Evolutionary conservation across 1,140 invertebrate genomes (phyloP), one percentile per base, ranked within the genome.

Genomic region (Aradophagus sp.): DNA sequence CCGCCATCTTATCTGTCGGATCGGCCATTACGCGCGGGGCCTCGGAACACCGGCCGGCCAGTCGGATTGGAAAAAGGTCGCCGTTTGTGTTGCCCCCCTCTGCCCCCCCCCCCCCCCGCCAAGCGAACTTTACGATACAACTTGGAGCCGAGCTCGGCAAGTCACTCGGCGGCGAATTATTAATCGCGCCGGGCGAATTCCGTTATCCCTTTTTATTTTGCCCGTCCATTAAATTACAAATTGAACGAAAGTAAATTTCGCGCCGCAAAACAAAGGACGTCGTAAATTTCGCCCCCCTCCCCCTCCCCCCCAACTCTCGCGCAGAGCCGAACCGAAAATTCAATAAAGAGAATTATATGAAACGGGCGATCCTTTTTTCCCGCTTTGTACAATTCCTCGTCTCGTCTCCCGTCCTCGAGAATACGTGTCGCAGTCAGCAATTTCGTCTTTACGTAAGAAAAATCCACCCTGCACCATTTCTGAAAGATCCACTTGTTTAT

Each of bases 401-500:
- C 13, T 38, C 19, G 29, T 39, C 29, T 52, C n/a, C 17, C 11
- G 23, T 27, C 13, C 23, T 52, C 13, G 23, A 35, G 23, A 65
- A 41, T 52, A 73, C 47, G 32, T 58, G 63, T 68, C 26, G 35
- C 52, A 53, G 53, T 56, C 44, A 62, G 71, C 65, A 68, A 68
- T 69, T 53, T 68, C 41, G 13, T 34, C 48, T 56, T 56, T 11
- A 27, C 55, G 52, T 55, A 38, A 39, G 26, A 61, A 42, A 69
- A 69, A 66, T 74, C 59, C 56, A 42, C 59, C 32, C 38, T 38
- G 23, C 38, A 19, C 45, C 53, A 38, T 29, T 52, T 55, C 41
- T 44, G 42, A 34, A 58, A 62, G 36, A 47, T 61, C 48, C 66
- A 69, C 71, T 74, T 74, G 59, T 69, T 74, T 74, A 74, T 74